Evolutionary conservation across 1,140 invertebrate species (phyloP), one percentile per base, ranked within the genome.

Genomic region (Drosophila ironensis): DNA sequence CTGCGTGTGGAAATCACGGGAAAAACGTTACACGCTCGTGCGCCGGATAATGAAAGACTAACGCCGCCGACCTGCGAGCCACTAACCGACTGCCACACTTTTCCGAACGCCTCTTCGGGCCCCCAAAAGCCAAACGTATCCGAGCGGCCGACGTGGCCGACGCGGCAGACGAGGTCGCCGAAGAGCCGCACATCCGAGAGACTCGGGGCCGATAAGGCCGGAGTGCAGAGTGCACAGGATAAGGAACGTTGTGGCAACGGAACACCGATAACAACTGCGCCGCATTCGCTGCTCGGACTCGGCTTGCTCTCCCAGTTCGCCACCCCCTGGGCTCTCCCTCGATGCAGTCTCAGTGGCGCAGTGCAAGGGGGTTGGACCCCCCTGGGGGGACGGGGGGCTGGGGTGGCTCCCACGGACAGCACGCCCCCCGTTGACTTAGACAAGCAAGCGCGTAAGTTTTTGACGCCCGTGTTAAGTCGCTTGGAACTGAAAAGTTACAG

Each of bases 371-470:
- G 44, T 11, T 9, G 20, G 28, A 11, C 25, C 19, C n/a, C 24
- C 3, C 27, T 17, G n/a, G 11, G 30, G 30, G 30, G 2, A n/a
- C n/a, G n/a, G n/a, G n/a, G n/a, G n/a, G n/a, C n/a, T n/a, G n/a
- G n/a, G n/a, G n/a, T n/a, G n/a, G n/a, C n/a, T n/a, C n/a, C n/a
- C n/a, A n/a, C n/a, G n/a, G n/a, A n/a, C n/a, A n/a, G n/a, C n/a
- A 6, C n/a, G 46, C 4, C 50, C 41, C 56, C 50, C 61, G 28
- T 28, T 54, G 80, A 69, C 77, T 72, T 67, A 73, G 78, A 76
- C 77, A 84, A 84, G 78, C 78, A 78, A 82, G 73, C 78, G 73
- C 78, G 73, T 76, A 84, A 82, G 78, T 84, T 77, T 73, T 73
- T 82, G 73, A 73, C 78, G 73, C 69, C 80, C 47, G 59, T 73